Evolutionary conservation across 2,888 invertebrate genomes (phyloP), one percentile per base, ranked within the genome.

Genomic region (Hipparchia semele): DNA sequence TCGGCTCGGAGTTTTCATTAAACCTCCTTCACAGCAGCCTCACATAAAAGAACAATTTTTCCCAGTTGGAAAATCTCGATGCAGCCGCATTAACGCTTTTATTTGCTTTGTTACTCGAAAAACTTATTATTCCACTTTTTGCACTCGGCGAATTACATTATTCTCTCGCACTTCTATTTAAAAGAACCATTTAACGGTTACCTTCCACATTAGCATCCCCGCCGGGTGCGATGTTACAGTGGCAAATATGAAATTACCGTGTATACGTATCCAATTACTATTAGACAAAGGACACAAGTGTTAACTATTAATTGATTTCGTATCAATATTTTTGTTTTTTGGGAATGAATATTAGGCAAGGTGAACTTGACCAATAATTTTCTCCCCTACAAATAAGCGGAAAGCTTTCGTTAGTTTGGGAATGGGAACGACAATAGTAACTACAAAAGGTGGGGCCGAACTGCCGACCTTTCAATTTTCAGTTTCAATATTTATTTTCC

Each of bases 31-130:
- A 87, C 85, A 84, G 83, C 85, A 83, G 84, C 87, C 87, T 88
- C 85, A 87, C 83, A 91, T 87, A 90, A 91, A 91, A 91, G 90
- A 89, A 88, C 88, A 89, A 89, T 90, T 91, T 91, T 89, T 89
- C 86, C 87, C 87, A 87, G 87, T 86, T 84, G 88, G 86, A 88
- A 90, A 90, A 90, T 90, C 90, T 89, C 92, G 90, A 91, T 92
- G 92, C 89, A 89, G 91, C 89, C 87, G 89, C 90, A 89, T 91
- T 92, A 90, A 87, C 85, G 88, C 87, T 89, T 89, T 89, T 90
- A 91, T 91, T 92, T 90, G 88, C 84, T 88, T 87, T 88, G 83
- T 89, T 90, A 88, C 87, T 87, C 84, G 87, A 88, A 90, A 91
- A 90, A 91, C 89, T 89, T 90, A 91, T 92, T 90, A 91, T 92